Evolutionary conservation across 1,140 invertebrate genomes (phyloP).

Genomic region (Drosophila paulistorum): DNA sequence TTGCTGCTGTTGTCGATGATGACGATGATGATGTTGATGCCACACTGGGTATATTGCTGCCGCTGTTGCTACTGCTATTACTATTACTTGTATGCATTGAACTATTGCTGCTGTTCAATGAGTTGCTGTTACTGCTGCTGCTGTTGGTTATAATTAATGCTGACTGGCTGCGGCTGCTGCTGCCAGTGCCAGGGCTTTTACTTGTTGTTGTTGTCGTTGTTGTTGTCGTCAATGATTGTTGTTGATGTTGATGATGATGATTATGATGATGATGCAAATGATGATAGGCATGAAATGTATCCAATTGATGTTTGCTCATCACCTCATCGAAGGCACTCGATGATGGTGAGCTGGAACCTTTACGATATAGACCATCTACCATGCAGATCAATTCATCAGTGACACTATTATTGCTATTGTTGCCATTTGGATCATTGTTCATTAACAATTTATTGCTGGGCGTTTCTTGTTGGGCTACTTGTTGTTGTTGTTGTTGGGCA

Average conservation of each 20-base stretch:
- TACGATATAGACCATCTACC: conserved; percentile 66
- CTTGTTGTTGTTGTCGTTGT: neutral
- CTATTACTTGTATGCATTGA: conserved; percentile 58
- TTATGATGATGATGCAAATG: conserved; percentile 47
- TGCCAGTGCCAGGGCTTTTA: neutral
- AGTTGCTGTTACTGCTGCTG: conserved; percentile 47
- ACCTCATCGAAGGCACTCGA: conserved; percentile 72
- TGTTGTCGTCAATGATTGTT: neutral
- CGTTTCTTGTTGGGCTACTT: conserved; percentile 61
- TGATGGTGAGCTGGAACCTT: conserved; percentile 66
- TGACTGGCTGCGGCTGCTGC: neutral
- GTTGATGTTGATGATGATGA: conserved; percentile 23
- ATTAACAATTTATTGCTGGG: conserved; percentile 45
- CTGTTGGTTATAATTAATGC: conserved; percentile 34
- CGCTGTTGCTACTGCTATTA: conserved; percentile 34
- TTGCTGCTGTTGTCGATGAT: conserved; percentile 15
- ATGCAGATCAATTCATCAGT: conserved; percentile 64
- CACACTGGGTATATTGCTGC: conserved; percentile 6
- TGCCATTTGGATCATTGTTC: conserved; percentile 50
- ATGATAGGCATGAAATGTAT: conserved; percentile 69
- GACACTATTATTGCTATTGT: conserved; percentile 46
- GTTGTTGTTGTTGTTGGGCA: conserved; percentile 38
- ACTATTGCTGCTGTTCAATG: conserved; percentile 63
- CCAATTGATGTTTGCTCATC: conserved; percentile 67
- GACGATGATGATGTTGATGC: neutral